Conservation (phyloP, 2,888 invertebrate genomes). For the Agriopis aurantiaria region DNA sequence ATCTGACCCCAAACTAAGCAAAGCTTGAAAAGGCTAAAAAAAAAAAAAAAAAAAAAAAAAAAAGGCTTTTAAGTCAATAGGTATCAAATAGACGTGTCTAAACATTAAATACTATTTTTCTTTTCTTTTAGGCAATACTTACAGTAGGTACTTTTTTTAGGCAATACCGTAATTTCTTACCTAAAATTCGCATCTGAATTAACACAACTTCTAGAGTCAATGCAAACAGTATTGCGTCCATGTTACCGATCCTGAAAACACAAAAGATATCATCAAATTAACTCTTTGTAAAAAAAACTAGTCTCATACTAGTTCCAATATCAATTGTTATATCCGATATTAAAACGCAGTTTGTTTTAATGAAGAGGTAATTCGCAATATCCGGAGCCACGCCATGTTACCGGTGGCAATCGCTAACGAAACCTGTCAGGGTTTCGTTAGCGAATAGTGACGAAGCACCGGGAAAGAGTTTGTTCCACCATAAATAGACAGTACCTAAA, state of each 20-base stretch:
- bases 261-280: neutral
- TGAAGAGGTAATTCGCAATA: constrained; percentile 51
- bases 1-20: too few species aligned
- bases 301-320: neutral
- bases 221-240: constrained; percentile 75
- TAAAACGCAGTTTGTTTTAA: constrained; percentile 48
- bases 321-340: constrained; percentile 22
- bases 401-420: constrained; percentile 44
- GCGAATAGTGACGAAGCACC: constrained; percentile 14
- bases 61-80: too few species aligned
- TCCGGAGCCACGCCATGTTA: constrained; percentile 46
- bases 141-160: too few species aligned
- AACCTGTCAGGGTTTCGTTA: too few species aligned
- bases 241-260: constrained; percentile 55
- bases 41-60: too few species aligned
- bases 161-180: constrained; percentile 51
- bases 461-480: neutral
- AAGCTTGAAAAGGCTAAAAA: too few species aligned
- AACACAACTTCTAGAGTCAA: constrained; percentile 72
- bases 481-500: too few species aligned
- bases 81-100: too few species aligned
- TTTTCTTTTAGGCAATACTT: too few species aligned
- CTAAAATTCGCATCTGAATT: constrained; percentile 71
- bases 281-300: neutral
- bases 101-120: too few species aligned